Evolutionary conservation across 2,113 vertebrate genomes (phyloP), one percentile per base, ranked within the genome.

Genomic region (Strix aluco): DNA sequence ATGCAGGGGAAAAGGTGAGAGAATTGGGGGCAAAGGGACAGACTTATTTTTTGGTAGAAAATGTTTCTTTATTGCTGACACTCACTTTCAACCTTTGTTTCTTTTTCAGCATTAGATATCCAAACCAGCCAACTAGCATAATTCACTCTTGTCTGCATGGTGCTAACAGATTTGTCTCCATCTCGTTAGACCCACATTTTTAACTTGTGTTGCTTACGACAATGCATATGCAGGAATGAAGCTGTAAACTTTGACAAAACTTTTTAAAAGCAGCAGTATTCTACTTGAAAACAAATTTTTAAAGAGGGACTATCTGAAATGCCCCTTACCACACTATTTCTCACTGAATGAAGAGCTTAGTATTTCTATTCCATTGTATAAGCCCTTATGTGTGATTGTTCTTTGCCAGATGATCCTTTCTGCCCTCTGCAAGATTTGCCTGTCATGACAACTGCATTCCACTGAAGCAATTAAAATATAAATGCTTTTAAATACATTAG

Each of bases 141-240:
- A 94, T 85, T 96, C 30, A 5, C 29, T 83, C 69, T 25, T 81
- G 27, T 30, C 82, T 92, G 49, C 57, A 51, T 6, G 8, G 30
- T 77, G 84, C 88, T 82, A 94, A 94, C 93, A 96, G 92, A 91
- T 95, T 91, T 90, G 81, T 54, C 93, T 96, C 70, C 84, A 80
- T 93, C 73, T 94, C 6, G 3, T 96, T 92, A 94, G 84, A 90
- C 54, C 81, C 62, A 54, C 74, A 34, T 89, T 94, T 93, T 91
- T 75, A 88, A 87, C 58, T 78, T 77, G n/a, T 10, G 46, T 54
- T 91, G 62, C 78, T 92, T 92, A 79, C 23, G 49, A 92, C 86
- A 91, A 94, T 5, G 10, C 36, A 40, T 61, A 71, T 10, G 14
- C 81, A 85, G 74, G 61, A 91, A 93, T 62, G 78, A 96, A 93